Percentiles rank a stretch among this genome's conserved stretches.
Conservation (phyloP, 2,113 vertebrate genomes). For the Furnarius figulus region DNA sequence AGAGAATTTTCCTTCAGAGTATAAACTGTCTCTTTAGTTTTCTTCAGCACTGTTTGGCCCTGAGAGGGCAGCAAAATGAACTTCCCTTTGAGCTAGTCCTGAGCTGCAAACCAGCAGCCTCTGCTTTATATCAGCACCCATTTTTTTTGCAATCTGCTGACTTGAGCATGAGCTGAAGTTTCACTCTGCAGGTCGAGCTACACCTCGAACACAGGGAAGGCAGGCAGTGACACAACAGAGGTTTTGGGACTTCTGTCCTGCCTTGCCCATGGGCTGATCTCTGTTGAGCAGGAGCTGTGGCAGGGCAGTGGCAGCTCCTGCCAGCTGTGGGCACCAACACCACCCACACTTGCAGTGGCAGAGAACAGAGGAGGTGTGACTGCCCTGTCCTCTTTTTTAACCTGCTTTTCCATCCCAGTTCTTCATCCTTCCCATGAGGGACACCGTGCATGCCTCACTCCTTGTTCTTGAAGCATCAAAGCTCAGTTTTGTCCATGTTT, state of each 20-base stretch:
- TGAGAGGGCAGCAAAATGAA: background rate
- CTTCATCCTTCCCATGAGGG: background rate
- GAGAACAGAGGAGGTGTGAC: background rate
- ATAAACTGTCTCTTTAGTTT: background rate
- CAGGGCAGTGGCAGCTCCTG: background rate
- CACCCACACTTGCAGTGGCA: background rate
- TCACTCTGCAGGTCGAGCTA: background rate
- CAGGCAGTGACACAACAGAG: background rate
- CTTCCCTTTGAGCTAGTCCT: background rate
- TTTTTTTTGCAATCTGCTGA: background rate
- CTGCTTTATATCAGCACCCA: background rate
- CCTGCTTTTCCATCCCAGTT: background rate
- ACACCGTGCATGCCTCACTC: background rate
- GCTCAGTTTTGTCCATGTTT: accelerated
- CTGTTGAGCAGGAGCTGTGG: background rate
- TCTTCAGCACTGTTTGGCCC: background rate
- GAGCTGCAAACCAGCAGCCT: background rate
- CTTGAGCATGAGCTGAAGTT: background rate
- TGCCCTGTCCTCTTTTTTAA: background rate
- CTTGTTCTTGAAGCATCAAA: background rate
- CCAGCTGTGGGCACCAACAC: accelerated
- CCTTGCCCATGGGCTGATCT: background rate
- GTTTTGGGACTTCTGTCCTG: background rate
- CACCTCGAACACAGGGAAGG: background rate
- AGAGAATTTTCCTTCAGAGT: background rate